phyloP scores from a whole-genome alignment of 92 coral and sea anemone genomes.

The Palythoa grandiflora region DNA sequence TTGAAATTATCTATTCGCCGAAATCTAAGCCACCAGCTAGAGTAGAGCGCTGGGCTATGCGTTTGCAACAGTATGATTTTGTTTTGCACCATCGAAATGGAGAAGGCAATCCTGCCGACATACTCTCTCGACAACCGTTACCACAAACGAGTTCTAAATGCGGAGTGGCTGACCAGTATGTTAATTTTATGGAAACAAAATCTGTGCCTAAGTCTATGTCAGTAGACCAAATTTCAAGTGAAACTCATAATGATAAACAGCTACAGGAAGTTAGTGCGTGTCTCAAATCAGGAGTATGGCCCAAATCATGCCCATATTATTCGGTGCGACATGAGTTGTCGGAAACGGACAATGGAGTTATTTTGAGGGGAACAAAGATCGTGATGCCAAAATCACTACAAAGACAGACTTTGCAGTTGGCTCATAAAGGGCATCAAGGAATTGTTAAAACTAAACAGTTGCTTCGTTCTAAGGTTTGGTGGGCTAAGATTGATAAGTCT shows the following conservation, averaged over 20 bases:
- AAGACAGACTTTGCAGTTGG: slow-evolving; percentile 16
- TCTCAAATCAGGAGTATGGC: slow-evolving; percentile 45
- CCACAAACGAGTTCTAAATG: slow-evolving; percentile 10
- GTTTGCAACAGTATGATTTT: slow-evolving; percentile 44
- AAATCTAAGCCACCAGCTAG: slow-evolving; percentile 59
- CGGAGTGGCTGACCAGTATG: slow-evolving; percentile 64
- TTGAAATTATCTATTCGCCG: slow-evolving; percentile 41
- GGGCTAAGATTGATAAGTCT: no score
- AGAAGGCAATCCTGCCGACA: slow-evolving; percentile 66
- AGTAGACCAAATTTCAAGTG: slow-evolving; percentile 34
- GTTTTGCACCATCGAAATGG: slow-evolving; percentile 49
- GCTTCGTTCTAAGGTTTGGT: background rate
- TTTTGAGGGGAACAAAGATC: slow-evolving; percentile 44
- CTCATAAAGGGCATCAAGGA: slow-evolving; percentile 40
- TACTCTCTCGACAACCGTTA: slow-evolving; percentile 48
- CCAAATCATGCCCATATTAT: slow-evolving; percentile 20
- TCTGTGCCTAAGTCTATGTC: slow-evolving; percentile 47
- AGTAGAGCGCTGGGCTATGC: slow-evolving; percentile 59
- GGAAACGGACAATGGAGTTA: slow-evolving; percentile 43
- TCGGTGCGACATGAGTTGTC: slow-evolving; percentile 30
- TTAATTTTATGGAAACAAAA: slow-evolving; percentile 53
- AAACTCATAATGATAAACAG: slow-evolving; percentile 35
- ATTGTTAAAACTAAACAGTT: slow-evolving; percentile 38
- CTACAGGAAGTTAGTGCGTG: slow-evolving; percentile 35
- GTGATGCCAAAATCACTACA: slow-evolving; percentile 49